phyloP scores from a whole-genome alignment of 1,140 invertebrate genomes.

The Coptotermes formosanus region DNA sequence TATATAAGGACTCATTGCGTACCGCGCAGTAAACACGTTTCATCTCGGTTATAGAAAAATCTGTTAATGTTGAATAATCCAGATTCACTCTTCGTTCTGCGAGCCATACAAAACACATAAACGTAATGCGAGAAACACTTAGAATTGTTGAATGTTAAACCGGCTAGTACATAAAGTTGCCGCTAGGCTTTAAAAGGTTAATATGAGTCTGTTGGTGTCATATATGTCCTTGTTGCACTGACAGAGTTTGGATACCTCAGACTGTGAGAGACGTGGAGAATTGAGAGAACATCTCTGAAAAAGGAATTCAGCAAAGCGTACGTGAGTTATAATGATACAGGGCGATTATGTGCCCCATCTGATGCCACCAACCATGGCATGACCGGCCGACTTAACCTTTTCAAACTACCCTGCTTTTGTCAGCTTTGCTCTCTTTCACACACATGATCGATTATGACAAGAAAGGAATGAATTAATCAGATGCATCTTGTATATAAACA shows the following conservation, averaged over 20 bases:
- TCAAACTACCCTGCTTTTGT: not conserved
- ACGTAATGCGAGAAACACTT: too few species aligned
- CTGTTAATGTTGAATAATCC: too few species aligned
- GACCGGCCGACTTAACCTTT: constrained; percentile 7
- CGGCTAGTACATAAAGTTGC: too few species aligned
- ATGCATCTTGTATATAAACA: not conserved
- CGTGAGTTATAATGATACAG: constrained; percentile 18
- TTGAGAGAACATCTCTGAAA: not conserved
- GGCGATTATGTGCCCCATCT: not conserved
- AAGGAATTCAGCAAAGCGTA: not conserved
- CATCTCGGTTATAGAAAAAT: too few species aligned
- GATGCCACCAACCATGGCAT: constrained; percentile 8
- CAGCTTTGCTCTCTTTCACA: not conserved
- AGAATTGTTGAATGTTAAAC: too few species aligned
- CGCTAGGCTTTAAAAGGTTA: too few species aligned
- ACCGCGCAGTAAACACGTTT: too few species aligned
- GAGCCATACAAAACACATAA: too few species aligned
- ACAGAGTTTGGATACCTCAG: not conserved
- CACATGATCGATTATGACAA: not conserved
- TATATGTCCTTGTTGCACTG: not conserved
- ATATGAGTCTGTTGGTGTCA: too few species aligned
- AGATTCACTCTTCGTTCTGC: too few species aligned
- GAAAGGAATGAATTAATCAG: not conserved
- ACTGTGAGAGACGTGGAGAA: not conserved
- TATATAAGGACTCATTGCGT: too few species aligned